A percentile compares a stretch with the other conserved stretches of the same genome.
These are phyloP conservation scores for Macrosoma leucophasiata DNA, from an alignment of 2,888 invertebrate species.

Conservation along the genomic window DNA sequence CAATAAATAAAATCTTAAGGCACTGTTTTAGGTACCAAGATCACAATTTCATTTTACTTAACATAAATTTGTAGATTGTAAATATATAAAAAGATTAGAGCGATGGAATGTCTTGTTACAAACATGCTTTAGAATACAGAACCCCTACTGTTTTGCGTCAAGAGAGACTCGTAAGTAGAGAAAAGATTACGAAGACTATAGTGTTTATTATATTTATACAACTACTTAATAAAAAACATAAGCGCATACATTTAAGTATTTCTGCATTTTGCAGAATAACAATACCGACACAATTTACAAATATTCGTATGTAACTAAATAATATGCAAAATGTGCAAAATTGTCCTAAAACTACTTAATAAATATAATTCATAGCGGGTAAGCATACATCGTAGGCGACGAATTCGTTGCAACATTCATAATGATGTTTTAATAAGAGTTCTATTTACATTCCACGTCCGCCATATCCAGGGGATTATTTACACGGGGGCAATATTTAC, in stretches of 20 bases:
- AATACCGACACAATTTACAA: conserved; percentile 75
- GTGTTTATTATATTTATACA: conserved; percentile 54
- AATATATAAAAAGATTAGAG: conserved; percentile 48
- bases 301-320: conserved; percentile 54
- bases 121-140: conserved; percentile 30
- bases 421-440: conserved; percentile 33
- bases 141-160: conserved; percentile 36
- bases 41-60: conserved; percentile 64
- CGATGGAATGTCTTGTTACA: conserved; percentile 64
- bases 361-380: conserved; percentile 56
- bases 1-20: conserved; percentile 75
- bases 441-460: conserved; percentile 49
- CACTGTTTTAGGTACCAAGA: conserved; percentile 70
- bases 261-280: conserved; percentile 76
- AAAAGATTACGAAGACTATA: conserved; percentile 45
- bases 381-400: conserved; percentile 42
- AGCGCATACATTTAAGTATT: conserved; percentile 75
- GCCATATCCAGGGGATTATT: conserved; percentile 47
- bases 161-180: conserved; percentile 41
- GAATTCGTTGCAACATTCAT: conserved; percentile 17
- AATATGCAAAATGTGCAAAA: conserved; percentile 55
- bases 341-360: conserved; percentile 50
- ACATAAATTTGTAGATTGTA: conserved; percentile 35
- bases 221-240: conserved; percentile 66
- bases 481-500: conserved; percentile 54